Evolutionary conservation across 2,888 invertebrate species (phyloP).

Genomic region (Galerucella nymphaeae): DNA sequence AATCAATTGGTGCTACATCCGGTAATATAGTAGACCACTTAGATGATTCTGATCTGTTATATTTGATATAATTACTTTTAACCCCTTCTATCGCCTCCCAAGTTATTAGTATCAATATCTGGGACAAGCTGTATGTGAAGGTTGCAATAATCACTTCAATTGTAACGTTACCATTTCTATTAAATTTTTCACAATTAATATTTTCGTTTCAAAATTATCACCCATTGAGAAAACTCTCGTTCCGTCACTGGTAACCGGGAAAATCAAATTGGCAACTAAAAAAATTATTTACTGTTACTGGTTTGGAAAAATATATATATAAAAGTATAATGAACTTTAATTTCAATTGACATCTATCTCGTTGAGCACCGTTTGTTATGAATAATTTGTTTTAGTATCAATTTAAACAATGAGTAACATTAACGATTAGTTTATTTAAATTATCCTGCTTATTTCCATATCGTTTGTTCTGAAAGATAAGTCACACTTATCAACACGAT

Average conservation of each 20-base stretch:
- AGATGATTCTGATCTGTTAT: no score
- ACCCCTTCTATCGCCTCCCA: no score
- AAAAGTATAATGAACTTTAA: slow-evolving; percentile 1
- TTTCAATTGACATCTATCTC: slow-evolving; percentile 3
- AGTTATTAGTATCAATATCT: no score
- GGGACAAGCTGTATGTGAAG: no score
- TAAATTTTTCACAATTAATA: no score
- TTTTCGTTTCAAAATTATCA: no score
- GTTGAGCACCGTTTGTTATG: background rate
- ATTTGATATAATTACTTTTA: no score
- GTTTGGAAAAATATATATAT: background rate
- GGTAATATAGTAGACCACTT: no score
- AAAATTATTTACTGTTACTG: background rate
- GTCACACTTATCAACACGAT: background rate
- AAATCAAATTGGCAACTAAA: background rate
- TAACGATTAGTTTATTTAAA: slow-evolving; percentile 5
- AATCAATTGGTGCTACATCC: no score
- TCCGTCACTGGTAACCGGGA: background rate
- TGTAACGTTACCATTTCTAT: no score
- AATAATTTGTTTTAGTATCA: slow-evolving; percentile 2
- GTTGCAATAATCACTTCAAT: no score
- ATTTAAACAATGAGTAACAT: slow-evolving; percentile 5
- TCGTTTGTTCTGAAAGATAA: background rate
- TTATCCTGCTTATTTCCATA: background rate
- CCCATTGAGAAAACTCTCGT: no score